phyloP scores from a whole-genome alignment of 2,888 invertebrate genomes.

The Leucania comma region DNA sequence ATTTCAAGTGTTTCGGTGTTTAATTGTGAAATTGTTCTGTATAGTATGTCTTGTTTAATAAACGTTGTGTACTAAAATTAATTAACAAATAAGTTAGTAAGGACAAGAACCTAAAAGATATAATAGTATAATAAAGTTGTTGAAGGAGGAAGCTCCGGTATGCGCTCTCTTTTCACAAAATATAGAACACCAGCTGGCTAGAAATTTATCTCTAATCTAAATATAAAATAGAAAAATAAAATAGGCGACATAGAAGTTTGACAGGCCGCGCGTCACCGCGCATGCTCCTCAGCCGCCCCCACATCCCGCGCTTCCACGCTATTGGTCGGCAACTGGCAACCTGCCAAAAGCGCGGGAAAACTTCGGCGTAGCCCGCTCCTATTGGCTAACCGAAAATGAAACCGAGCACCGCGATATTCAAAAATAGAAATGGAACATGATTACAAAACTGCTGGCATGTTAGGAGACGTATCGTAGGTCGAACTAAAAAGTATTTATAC shows the following conservation, averaged over 20 bases:
- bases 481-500: constrained; percentile 55
- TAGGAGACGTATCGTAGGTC: constrained; percentile 41
- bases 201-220: constrained; percentile 69
- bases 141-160: constrained; percentile 1
- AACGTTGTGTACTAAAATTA: neutral
- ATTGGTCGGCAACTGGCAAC: constrained; percentile 85
- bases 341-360: constrained; percentile 88
- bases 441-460: constrained; percentile 74
- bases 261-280: constrained; percentile 65
- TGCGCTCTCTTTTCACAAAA: constrained; percentile 28
- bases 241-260: constrained; percentile 66
- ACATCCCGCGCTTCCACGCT: constrained; percentile 78
- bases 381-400: constrained; percentile 84
- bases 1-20: constrained; percentile 70
- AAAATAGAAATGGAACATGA: constrained; percentile 85
- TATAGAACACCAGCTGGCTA: constrained; percentile 64
- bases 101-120: neutral
- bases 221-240: constrained; percentile 73
- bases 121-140: neutral
- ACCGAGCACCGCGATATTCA: constrained; percentile 90
- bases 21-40: constrained; percentile 47
- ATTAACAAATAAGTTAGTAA: neutral
- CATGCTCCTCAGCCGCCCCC: constrained; percentile 78
- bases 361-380: constrained; percentile 75
- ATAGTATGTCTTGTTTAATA: constrained; percentile 7